Percentiles rank a stretch among this genome's conserved stretches.
phyloP scores from a whole-genome alignment of 1,140 invertebrate species.

The Apis florea region DNA sequence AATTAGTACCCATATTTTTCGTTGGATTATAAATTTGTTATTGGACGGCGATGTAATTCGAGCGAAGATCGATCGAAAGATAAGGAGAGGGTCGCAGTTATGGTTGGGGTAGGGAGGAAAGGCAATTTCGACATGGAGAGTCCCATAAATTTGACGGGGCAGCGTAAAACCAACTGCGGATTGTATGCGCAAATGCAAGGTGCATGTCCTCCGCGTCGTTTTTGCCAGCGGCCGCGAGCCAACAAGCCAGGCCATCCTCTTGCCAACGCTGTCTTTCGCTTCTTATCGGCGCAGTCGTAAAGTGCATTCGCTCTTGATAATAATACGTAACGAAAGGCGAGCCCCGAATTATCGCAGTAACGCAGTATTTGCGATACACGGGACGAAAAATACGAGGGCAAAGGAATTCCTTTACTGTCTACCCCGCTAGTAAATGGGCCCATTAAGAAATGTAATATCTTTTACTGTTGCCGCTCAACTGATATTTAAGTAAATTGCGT shows the following conservation, averaged over 20 bases:
- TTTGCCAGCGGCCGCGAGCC: constrained; percentile 28
- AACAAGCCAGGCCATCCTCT: constrained; percentile 39
- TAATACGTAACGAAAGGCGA: constrained; percentile 39
- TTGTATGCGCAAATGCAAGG: constrained; percentile 43
- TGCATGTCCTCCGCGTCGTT: constrained; percentile 31
- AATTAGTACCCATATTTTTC: not conserved
- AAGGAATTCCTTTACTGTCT: not conserved
- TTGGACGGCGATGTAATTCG: not conserved
- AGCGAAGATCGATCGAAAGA: not conserved
- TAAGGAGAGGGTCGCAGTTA: not conserved
- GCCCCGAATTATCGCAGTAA: constrained; percentile 27
- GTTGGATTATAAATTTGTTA: not conserved
- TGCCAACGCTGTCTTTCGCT: constrained; percentile 46
- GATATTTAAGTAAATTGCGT: not conserved
- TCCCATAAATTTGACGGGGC: constrained; percentile 30
- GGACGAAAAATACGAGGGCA: not conserved
- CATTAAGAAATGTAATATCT: constrained; percentile 10
- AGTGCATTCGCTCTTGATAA: constrained; percentile 44
- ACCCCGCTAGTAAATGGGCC: not conserved
- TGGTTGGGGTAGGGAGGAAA: not conserved
- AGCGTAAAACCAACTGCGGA: constrained; percentile 39
- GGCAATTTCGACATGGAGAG: not conserved
- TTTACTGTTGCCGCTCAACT: not conserved
- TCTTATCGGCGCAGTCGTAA: constrained; percentile 42
- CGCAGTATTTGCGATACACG: constrained; percentile 1